Conservation (phyloP, 2,113 vertebrate species). For the Dryoscopus gambensis region DNA sequence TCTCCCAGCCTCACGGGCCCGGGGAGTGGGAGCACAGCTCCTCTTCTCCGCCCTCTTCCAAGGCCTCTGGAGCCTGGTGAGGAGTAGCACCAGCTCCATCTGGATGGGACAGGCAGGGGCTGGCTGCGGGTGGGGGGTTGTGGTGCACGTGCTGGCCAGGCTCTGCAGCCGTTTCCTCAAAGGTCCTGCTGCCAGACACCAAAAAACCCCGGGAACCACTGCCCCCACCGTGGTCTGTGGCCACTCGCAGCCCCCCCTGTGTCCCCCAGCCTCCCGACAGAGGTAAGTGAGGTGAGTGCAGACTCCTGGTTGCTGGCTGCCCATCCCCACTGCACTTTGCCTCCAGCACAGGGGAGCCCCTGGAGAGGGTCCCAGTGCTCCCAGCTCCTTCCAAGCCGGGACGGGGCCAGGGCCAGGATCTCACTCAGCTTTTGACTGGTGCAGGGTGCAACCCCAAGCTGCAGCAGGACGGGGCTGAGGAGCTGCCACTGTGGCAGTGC, state of each 20-base stretch:
- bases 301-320: not conserved
- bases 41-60: not conserved
- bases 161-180: not conserved
- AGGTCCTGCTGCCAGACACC: not conserved
- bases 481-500: not conserved
- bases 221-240: fast-evolving
- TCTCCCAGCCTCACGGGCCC: not conserved
- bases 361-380: not conserved
- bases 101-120: not conserved
- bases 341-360: not conserved
- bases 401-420: not conserved
- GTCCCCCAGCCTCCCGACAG: not conserved
- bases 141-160: not conserved
- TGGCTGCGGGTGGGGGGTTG: not conserved
- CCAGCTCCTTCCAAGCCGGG: not conserved
- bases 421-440: not conserved
- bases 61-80: not conserved
- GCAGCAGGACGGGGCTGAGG: fast-evolving
- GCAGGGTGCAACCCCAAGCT: not conserved
- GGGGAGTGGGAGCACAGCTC: not conserved
- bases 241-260: fast-evolving
- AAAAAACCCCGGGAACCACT: not conserved
- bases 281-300: not conserved
- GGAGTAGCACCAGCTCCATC: conserved; percentile 43
- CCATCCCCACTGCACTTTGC: fast-evolving